Evolutionary conservation across 2,888 invertebrate genomes (phyloP).

Genomic region (Ecliptopera silaceata): DNA sequence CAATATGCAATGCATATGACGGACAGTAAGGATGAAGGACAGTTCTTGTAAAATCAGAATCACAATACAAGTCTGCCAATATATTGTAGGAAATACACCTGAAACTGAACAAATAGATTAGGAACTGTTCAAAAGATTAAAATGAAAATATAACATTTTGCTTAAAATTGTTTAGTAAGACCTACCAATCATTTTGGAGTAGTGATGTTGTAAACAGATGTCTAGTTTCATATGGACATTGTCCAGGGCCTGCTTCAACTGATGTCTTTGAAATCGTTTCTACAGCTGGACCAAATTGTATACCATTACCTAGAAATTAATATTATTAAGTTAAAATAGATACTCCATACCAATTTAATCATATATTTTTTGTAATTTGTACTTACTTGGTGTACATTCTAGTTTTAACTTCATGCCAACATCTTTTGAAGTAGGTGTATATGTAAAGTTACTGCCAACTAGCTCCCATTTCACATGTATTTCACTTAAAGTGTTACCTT

Average conservation of each 20-base stretch:
- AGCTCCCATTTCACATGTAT: constrained; percentile 81
- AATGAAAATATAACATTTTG: too few relatives aligned
- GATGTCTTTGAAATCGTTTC: constrained; percentile 83
- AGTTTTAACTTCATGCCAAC: constrained; percentile 87
- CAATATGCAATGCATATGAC: constrained; percentile 89
- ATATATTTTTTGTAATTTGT: neutral
- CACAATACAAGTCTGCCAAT: constrained; percentile 95
- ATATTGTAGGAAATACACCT: constrained; percentile 95
- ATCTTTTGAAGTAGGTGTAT: constrained; percentile 84
- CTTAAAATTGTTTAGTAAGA: too few relatives aligned
- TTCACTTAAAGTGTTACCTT: constrained; percentile 56
- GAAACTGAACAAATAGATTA: constrained; percentile 78
- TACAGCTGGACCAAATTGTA: constrained; percentile 82
- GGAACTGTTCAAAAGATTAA: too few relatives aligned
- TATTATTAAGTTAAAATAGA: neutral
- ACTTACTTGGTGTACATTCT: constrained; percentile 72
- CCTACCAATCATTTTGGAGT: constrained; percentile 82
- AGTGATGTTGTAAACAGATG: constrained; percentile 87
- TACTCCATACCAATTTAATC: too few relatives aligned
- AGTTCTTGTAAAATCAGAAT: constrained; percentile 89
- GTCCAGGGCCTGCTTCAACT: constrained; percentile 89
- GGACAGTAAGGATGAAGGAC: constrained; percentile 93
- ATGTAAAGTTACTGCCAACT: constrained; percentile 83
- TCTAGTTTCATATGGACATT: constrained; percentile 91
- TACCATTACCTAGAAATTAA: constrained; percentile 62